phyloP scores from a whole-genome alignment of 37 sponge, comb jelly and placozoan species.

The Bolinopsis microptera region DNA sequence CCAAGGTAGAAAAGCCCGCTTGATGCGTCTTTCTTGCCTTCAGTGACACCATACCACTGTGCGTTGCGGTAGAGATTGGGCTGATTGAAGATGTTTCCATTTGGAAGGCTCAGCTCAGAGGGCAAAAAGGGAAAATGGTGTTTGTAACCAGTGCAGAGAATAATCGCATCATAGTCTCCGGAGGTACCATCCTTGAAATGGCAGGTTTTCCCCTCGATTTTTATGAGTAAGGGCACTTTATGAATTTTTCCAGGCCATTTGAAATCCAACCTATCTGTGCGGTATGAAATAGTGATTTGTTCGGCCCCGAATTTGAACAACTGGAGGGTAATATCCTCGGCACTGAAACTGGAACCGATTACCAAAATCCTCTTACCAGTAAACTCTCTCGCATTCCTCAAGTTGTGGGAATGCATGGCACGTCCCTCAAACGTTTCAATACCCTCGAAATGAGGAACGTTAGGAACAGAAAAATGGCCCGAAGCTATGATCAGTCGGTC shows the following conservation, averaged over 20 bases:
- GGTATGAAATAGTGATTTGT: constrained; percentile 54
- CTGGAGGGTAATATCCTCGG: constrained; percentile 72
- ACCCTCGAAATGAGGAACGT: constrained; percentile 68
- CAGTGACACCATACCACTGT: constrained; percentile 5
- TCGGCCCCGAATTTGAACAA: constrained; percentile 69
- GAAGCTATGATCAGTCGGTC: constrained; percentile 69
- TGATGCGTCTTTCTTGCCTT: constrained; percentile 5
- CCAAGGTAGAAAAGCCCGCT: constrained; percentile 68
- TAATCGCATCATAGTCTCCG: constrained; percentile 68
- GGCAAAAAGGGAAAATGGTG: constrained; percentile 71
- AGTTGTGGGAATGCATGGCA: constrained; percentile 70
- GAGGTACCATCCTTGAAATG: constrained; percentile 67
- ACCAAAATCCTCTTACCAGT: constrained; percentile 58
- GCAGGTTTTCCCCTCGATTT: constrained; percentile 64
- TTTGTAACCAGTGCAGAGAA: constrained; percentile 72
- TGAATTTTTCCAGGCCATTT: constrained; percentile 66
- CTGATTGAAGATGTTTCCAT: constrained; percentile 29
- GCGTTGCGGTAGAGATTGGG: constrained; percentile 67
- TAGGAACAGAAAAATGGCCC: constrained; percentile 70
- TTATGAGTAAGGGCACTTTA: constrained; percentile 49
- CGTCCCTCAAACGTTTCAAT: constrained; percentile 69
- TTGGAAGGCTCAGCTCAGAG: constrained; percentile 56
- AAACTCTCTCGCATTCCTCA: constrained; percentile 70
- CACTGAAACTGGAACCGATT: constrained; percentile 68
- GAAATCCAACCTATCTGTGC: constrained; percentile 68